Evolutionary conservation across 2,113 vertebrate species (phyloP).

Genomic region (Istiophorus platypterus): DNA sequence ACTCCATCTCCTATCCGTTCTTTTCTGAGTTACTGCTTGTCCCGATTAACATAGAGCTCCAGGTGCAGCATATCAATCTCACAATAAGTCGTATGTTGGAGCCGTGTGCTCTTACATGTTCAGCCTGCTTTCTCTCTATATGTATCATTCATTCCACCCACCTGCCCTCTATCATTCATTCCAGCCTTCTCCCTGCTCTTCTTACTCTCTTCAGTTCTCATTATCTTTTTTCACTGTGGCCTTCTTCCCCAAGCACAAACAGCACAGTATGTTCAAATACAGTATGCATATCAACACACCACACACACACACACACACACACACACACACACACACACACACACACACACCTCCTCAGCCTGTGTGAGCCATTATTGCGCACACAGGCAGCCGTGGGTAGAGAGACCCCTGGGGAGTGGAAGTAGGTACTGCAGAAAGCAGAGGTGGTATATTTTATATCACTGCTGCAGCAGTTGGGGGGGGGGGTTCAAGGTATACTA

Average conservation of each 20-base stretch:
- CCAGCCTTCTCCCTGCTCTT: not conserved
- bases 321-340: constrained; percentile 19
- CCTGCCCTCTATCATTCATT: constrained; percentile 12
- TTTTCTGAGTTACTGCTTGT: not conserved
- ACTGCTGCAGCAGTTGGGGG: constrained; percentile 59
- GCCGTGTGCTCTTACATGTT: not conserved
- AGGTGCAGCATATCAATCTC: constrained; percentile 7
- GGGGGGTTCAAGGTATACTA: constrained; percentile 25
- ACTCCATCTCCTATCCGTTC: not conserved
- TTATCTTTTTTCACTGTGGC: constrained; percentile 6
- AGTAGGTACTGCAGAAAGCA: constrained; percentile 73
- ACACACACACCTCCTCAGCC: constrained; percentile 25
- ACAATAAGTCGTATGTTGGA: constrained; percentile 1
- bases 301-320: constrained; percentile 12
- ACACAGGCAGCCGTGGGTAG: constrained; percentile 66
- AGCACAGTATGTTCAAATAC: constrained; percentile 11
- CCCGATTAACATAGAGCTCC: not conserved
- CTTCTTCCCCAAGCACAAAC: not conserved
- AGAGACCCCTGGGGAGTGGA: constrained; percentile 77
- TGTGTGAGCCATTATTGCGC: constrained; percentile 47
- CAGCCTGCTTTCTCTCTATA: not conserved
- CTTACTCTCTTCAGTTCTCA: not conserved
- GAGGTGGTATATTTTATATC: constrained; percentile 72
- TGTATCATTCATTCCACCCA: not conserved
- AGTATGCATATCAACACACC: not conserved